Evolutionary conservation across 2,797 vertebrate genomes (phyloP).

Genomic region (Argya squamiceps): DNA sequence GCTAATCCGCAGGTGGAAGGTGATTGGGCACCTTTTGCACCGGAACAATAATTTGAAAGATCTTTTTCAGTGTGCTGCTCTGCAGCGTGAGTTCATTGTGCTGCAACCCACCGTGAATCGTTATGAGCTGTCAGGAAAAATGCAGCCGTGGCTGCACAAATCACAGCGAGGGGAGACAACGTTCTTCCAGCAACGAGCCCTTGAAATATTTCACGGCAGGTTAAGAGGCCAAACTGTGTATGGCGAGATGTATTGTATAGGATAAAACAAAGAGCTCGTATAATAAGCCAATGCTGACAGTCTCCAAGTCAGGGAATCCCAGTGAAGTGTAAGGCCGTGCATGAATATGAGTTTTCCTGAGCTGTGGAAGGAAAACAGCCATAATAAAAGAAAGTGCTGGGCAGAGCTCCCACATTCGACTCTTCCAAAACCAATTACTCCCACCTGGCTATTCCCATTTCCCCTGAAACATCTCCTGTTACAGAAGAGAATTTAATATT

Average conservation of each 20-base stretch:
- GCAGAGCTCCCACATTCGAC: slow-evolving; percentile 15
- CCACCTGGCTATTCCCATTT: slow-evolving; percentile 53
- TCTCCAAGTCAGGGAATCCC: slow-evolving; percentile 50
- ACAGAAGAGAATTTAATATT: slow-evolving; percentile 48
- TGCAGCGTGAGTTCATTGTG: slow-evolving; percentile 43
- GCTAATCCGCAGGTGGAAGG: slow-evolving; percentile 66
- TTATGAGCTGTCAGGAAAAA: neutral
- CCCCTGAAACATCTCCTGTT: slow-evolving; percentile 37
- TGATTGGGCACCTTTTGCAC: slow-evolving; percentile 59
- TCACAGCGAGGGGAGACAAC: neutral
- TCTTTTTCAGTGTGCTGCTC: slow-evolving; percentile 47
- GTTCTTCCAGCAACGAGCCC: slow-evolving; percentile 33
- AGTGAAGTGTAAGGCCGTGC: slow-evolving; percentile 7
- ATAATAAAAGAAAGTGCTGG: slow-evolving; percentile 10
- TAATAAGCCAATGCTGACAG: slow-evolving; percentile 44
- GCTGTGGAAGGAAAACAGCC: slow-evolving; percentile 23
- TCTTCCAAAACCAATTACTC: slow-evolving; percentile 51
- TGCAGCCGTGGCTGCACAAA: neutral
- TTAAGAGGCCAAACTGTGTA: slow-evolving; percentile 44
- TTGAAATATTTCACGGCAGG: slow-evolving; percentile 43
- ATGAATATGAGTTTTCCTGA: slow-evolving; percentile 42
- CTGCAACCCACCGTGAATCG: neutral
- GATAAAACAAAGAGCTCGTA: slow-evolving; percentile 56
- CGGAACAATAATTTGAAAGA: slow-evolving; percentile 66
- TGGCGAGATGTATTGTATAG: neutral